phyloP scores from a whole-genome alignment of 2,797 vertebrate genomes.

The Threskiornis aethiopicus region DNA sequence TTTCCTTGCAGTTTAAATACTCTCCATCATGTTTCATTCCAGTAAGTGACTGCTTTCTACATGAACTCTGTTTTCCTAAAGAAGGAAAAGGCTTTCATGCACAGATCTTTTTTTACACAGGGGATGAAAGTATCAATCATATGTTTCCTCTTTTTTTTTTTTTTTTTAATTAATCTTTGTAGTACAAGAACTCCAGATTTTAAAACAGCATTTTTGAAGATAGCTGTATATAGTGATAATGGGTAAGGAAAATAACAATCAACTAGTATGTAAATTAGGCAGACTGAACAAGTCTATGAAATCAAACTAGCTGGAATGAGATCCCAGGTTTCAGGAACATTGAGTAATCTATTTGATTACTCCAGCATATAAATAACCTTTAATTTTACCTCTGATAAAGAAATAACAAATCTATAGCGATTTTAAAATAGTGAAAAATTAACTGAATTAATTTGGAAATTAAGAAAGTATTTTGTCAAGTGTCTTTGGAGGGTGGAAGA shows the following conservation, averaged over 20 bases:
- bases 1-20: neutral
- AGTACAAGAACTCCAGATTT: neutral
- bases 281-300: neutral
- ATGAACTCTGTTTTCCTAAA: neutral
- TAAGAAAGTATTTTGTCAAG: neutral
- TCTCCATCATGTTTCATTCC: neutral
- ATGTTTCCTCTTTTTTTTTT: neutral
- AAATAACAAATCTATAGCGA: neutral
- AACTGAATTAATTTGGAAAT: neutral
- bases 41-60: neutral
- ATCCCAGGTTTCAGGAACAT: neutral
- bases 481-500: neutral
- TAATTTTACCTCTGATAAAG: neutral
- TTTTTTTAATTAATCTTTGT: neutral
- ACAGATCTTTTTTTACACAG: neutral
- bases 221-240: neutral
- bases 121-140: neutral
- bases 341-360: neutral
- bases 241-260: neutral
- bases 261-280: neutral
- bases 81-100: neutral
- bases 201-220: neutral
- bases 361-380: neutral
- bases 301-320: neutral
- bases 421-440: neutral